phyloP scores from a whole-genome alignment of 2,888 invertebrate species.

The Eupelmus urozonus region DNA sequence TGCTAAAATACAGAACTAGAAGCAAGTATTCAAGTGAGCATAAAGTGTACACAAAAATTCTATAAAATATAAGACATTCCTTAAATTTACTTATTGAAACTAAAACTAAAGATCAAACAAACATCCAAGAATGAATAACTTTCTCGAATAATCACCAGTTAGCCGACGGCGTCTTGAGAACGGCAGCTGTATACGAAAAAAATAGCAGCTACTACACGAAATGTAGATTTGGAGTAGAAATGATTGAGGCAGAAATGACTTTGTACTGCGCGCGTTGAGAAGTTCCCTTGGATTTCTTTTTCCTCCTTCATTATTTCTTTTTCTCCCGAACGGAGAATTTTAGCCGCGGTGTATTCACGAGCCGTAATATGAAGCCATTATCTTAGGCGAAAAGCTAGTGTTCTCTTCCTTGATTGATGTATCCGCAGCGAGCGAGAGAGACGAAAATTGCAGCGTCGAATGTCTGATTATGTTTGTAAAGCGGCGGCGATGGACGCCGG shows the following conservation, averaged over 20 bases:
- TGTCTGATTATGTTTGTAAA: slow-evolving; percentile 63
- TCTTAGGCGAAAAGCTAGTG: slow-evolving; percentile 28
- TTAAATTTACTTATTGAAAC: too few relatives aligned
- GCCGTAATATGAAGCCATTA: slow-evolving; percentile 44
- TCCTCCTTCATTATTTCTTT: neutral
- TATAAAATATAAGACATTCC: too few relatives aligned
- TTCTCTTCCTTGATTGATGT: slow-evolving; percentile 59
- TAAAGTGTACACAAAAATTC: too few relatives aligned
- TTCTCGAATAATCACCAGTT: too few relatives aligned
- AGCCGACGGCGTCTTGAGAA: too few relatives aligned
- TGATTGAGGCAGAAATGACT: slow-evolving; percentile 42
- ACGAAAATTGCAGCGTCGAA: slow-evolving; percentile 60
- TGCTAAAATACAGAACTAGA: too few relatives aligned
- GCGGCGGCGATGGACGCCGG: slow-evolving; percentile 27
- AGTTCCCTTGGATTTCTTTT: neutral
- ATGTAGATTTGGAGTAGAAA: slow-evolving; percentile 20
- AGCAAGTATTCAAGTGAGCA: too few relatives aligned
- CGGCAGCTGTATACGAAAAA: neutral
- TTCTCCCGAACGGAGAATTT: slow-evolving; percentile 44
- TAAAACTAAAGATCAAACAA: too few relatives aligned
- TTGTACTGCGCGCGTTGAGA: neutral
- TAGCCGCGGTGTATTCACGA: neutral
- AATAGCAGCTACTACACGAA: neutral
- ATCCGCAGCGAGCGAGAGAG: slow-evolving; percentile 37
- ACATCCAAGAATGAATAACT: too few relatives aligned